Evolutionary conservation across 2,888 invertebrate species (phyloP), one percentile per base, ranked within the genome.

Genomic region (Phorcus lineatus): DNA sequence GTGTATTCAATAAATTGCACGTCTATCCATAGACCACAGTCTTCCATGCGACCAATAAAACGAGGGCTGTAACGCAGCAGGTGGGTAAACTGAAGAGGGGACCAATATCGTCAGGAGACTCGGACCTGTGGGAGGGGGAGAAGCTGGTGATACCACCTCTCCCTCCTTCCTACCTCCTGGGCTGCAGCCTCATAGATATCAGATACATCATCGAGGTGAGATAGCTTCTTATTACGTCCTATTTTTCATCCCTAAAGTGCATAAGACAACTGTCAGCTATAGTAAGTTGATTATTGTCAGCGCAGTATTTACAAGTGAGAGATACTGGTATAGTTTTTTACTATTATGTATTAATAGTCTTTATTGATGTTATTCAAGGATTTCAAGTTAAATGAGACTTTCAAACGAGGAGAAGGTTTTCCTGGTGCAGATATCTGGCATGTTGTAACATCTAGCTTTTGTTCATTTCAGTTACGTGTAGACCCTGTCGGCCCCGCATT

Each of bases 101-200:
- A 70, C 96, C 96, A 94, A 96, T 97, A 85, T 95, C 96, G 22
- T 95, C 97, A 0, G 97, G 97, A 52, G 96, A 95, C 87, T 95
- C 95, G 82, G 97, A 97, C 93, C 95, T 95, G 93, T 98, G 98
- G 98, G 95, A 96, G 84, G 96, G 96, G 91, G 97, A 98, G 93
- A 96, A 96, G 92, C 95, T 98, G 80, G 97, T 97, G 93, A 97
- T 98, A 85, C 98, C 98, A 82, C 97, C 98, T 54, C 94, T 98
- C 89, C 98, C 98, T 84, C 98, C 98, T 47, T 98, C 98, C 84
- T 97, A 97, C 94, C 95, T 98, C 79, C 95, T 97, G 89, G 98
- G 98, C 80, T 98, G 98, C 92, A 97, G 97, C 93, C 95, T 98
- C 90, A 98, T 98, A 91, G 96, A 96, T 92, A 96, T 98, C 90